Percentiles rank a stretch among this genome's conserved stretches.
phyloP scores from a whole-genome alignment of 2,797 vertebrate species.

The Momotus momota region DNA sequence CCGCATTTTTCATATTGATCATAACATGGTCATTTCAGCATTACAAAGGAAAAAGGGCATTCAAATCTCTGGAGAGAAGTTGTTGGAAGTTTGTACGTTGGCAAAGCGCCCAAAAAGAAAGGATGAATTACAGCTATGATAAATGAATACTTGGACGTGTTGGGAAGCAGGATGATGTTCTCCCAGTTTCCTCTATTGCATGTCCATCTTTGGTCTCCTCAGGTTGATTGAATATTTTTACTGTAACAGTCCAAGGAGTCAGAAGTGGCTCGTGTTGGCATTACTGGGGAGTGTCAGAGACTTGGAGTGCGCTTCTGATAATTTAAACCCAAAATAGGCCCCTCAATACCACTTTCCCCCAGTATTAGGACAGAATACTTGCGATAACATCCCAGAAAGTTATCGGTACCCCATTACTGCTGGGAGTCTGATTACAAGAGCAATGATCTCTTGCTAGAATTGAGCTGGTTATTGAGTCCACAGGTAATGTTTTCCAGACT shows the following conservation, averaged over 20 bases:
- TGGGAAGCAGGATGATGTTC: background rate
- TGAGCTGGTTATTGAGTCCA: background rate
- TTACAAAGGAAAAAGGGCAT: conserved; percentile 31
- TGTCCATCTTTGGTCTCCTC: background rate
- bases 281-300: background rate
- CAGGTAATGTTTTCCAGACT: background rate
- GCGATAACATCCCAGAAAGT: background rate
- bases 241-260: background rate
- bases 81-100: conserved; percentile 5
- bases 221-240: background rate
- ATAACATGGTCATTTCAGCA: conserved; percentile 22
- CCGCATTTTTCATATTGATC: conserved; percentile 50
- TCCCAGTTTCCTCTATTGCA: background rate
- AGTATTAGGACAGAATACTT: background rate
- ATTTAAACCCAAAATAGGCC: background rate
- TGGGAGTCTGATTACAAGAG: background rate
- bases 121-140: conserved; percentile 10
- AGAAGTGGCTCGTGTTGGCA: background rate
- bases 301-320: background rate
- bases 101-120: background rate
- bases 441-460: background rate
- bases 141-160: background rate
- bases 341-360: background rate
- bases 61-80: background rate
- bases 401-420: background rate